phyloP scores from a whole-genome alignment of 2,888 invertebrate genomes.

The Schizaphis graminum region DNA sequence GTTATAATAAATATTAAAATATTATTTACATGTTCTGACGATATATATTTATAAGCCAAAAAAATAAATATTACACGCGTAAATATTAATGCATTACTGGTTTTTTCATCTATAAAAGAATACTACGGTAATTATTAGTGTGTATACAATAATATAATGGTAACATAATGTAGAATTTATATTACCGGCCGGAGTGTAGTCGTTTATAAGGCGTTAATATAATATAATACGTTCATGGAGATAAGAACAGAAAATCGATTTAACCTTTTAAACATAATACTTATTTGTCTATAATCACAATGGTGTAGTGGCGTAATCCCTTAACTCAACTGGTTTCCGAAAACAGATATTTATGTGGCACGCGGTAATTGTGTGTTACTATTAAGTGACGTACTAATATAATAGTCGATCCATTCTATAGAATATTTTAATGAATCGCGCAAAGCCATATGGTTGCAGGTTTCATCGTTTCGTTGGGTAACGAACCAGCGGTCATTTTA shows the following conservation, averaged over 20 bases:
- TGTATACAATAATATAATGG: not conserved
- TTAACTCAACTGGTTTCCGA: conserved; percentile 25
- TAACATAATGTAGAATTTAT: not conserved
- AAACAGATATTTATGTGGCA: conserved; percentile 22
- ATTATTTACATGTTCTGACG: not conserved
- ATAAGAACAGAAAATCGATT: not conserved
- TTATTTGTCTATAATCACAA: not conserved
- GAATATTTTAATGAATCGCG: conserved; percentile 5
- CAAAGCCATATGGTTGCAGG: conserved; percentile 21
- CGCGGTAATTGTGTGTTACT: not conserved
- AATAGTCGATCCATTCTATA: conserved; percentile 7
- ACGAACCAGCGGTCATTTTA: conserved; percentile 17
- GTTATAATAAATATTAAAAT: not conserved
- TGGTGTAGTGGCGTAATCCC: not conserved
- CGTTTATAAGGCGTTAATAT: not conserved
- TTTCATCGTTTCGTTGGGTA: conserved; percentile 11
- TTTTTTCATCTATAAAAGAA: not conserved
- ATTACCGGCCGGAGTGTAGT: not conserved
- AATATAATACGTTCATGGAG: not conserved
- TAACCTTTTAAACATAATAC: not conserved
- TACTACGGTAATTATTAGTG: not conserved
- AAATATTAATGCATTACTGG: not conserved
- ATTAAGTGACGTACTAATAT: not conserved
- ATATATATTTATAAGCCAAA: not conserved
- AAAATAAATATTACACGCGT: not conserved